Evolutionary conservation across 1,140 invertebrate genomes (phyloP).

Genomic region (Homalodisca vitripennis): DNA sequence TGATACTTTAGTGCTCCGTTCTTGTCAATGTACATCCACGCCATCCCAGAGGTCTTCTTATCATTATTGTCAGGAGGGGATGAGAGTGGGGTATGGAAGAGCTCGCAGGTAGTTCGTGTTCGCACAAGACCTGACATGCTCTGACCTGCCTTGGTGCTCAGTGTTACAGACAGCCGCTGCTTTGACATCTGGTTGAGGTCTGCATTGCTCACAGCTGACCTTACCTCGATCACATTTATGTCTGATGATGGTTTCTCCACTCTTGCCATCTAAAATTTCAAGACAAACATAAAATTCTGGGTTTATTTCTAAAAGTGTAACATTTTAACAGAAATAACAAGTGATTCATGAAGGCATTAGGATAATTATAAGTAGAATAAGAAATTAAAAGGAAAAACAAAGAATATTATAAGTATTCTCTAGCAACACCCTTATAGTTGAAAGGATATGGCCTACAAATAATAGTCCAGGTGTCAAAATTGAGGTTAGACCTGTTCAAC

Average conservation of each 20-base stretch:
- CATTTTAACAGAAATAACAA: too few species aligned
- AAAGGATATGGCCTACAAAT: too few species aligned
- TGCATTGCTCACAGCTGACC: slow-evolving; percentile 65
- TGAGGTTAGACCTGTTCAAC: too few species aligned
- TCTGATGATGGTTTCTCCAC: slow-evolving; percentile 72
- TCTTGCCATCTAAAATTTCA: slow-evolving; percentile 38
- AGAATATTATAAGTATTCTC: too few species aligned
- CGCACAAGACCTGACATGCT: slow-evolving; percentile 64
- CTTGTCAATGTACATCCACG: slow-evolving; percentile 74
- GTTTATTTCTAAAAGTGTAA: too few species aligned
- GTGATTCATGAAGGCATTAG: too few species aligned
- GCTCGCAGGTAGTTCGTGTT: slow-evolving; percentile 72
- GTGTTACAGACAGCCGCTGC: slow-evolving; percentile 63
- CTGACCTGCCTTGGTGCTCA: slow-evolving; percentile 62
- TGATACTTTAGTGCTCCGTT: slow-evolving; percentile 73
- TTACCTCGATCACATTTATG: slow-evolving; percentile 70
- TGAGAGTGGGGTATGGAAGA: slow-evolving; percentile 67
- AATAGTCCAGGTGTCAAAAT: too few species aligned
- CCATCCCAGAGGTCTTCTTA: slow-evolving; percentile 59
- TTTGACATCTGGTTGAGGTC: slow-evolving; percentile 69
- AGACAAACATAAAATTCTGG: too few species aligned
- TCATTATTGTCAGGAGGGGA: slow-evolving; percentile 44
- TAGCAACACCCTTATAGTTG: too few species aligned
- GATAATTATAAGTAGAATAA: too few species aligned
- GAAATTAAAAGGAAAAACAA: too few species aligned